These are phyloP conservation scores for Shinisaurus crocodilurus DNA, from an alignment of 2,113 vertebrate species.

Conservation along the genomic window DNA sequence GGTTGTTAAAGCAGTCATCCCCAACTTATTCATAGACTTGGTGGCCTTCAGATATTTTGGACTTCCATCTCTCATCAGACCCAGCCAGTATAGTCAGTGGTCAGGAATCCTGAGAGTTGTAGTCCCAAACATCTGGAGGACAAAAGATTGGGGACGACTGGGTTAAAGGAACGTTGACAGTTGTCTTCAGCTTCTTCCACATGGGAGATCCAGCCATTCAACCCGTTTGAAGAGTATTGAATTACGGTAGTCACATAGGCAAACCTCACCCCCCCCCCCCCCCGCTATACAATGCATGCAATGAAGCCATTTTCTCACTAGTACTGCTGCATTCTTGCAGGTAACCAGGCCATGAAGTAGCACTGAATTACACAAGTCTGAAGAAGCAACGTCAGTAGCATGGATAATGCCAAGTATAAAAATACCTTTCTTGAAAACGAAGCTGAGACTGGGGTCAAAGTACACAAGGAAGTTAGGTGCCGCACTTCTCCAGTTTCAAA, in stretches of 20 bases:
- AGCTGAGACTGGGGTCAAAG: not conserved
- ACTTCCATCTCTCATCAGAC: too few species aligned
- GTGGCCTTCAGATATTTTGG: too few species aligned
- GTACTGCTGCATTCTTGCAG: not conserved
- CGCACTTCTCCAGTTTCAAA: not conserved
- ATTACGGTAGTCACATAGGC: not conserved
- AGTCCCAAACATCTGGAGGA: too few species aligned
- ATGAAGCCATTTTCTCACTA: not conserved
- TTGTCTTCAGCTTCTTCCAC: too few species aligned
- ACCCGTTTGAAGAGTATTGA: not conserved
- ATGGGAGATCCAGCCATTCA: not conserved
- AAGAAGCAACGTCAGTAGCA: not conserved
- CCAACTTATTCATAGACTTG: too few species aligned
- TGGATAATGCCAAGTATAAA: not conserved
- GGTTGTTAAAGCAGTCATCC: not conserved
- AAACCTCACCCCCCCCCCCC: not conserved
- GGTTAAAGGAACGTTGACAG: not conserved
- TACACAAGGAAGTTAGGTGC: not conserved
- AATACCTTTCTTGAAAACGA: not conserved
- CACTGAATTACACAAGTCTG: not conserved
- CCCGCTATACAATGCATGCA: not conserved
- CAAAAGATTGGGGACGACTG: too few species aligned
- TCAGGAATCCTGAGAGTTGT: too few species aligned
- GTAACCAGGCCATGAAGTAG: not conserved
- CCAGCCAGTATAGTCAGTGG: too few species aligned